Conservation (phyloP, 2,113 vertebrate genomes). For the Equus quagga region DNA sequence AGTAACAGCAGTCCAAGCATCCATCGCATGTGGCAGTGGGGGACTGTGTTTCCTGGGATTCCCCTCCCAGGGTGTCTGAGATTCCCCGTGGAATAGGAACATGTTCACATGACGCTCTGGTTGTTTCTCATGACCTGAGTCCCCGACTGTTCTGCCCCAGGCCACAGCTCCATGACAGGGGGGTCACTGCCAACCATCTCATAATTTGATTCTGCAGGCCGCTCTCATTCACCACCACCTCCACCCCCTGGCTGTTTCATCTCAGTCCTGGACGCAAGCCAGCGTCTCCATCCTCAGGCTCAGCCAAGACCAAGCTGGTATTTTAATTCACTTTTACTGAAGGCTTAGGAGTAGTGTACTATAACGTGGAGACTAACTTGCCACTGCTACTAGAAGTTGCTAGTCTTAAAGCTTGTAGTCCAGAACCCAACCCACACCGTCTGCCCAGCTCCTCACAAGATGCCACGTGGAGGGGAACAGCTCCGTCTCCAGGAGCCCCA, state of each 20-base stretch:
- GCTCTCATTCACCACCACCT: rapidly evolving
- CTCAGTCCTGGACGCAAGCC: neutral
- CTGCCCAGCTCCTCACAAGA: neutral
- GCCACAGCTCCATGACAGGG: neutral
- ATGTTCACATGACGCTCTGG: neutral
- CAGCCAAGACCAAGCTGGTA: neutral
- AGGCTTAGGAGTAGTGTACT: neutral
- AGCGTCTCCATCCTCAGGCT: neutral
- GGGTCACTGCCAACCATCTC: neutral
- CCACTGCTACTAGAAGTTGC: neutral
- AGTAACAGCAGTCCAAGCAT: neutral
- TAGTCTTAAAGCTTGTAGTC: neutral
- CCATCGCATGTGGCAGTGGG: neutral
- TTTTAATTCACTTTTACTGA: neutral
- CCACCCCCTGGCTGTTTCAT: neutral
- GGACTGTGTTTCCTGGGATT: neutral
- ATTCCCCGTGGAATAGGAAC: rapidly evolving
- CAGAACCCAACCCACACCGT: neutral
- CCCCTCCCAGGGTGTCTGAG: neutral
- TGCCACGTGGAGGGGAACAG: rapidly evolving
- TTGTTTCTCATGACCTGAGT: neutral
- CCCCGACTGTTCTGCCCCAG: neutral
- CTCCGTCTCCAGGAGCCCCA: neutral
- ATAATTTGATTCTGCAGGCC: neutral
- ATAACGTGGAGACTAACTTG: neutral